Evolutionary conservation across 2,797 vertebrate genomes (phyloP), one percentile per base, ranked within the genome.

Genomic region (Epinephelus coioides): DNA sequence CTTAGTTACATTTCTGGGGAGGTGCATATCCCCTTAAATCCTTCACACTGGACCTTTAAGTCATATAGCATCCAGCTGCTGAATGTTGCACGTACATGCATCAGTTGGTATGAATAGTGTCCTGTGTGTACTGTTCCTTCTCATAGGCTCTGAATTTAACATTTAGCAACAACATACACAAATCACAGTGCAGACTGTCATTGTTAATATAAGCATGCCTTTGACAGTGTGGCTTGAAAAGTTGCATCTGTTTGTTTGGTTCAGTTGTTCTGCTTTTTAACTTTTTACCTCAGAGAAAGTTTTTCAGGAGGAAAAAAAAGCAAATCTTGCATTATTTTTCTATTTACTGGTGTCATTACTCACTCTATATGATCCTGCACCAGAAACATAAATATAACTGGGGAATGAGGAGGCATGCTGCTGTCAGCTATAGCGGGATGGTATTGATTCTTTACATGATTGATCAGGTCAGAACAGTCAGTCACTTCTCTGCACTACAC

Each of bases 41-140:
- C 40, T 43, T 10, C 40, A 43, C 2, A 12, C 40, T 43, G 40
- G 9, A 43, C 11, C 40, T 43, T 43, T 34, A 12, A 43, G 9
- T 10, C 40, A 25, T 21, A 2, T 23, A 51, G n/a, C 63, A 21
- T 5, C 34, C 14, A 11, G 8, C 27, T 69, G 79, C 65, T 69
- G 67, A 84, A 86, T 83, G 71, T 69, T 69, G 54, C 79, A 34
- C 56, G 5, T 69, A 10, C 21, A 14, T 71, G 47, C 69, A 44
- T 61, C 38, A 1, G 21, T 12, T 64, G 19, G 70, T 66, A 61
- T 82, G n/a, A 65, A 43, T 67, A 72, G 55, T 4, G n/a, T 43
- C 18, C 13, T 44, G 14, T 21, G 38, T 66, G 38, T n/a, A 11
- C 43, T 66, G 49, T 55, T 23, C 54, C 38, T 46, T 17, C 21